Evolutionary conservation across 2,797 vertebrate genomes (phyloP).

Genomic region (Rhynchonycteris naso): DNA sequence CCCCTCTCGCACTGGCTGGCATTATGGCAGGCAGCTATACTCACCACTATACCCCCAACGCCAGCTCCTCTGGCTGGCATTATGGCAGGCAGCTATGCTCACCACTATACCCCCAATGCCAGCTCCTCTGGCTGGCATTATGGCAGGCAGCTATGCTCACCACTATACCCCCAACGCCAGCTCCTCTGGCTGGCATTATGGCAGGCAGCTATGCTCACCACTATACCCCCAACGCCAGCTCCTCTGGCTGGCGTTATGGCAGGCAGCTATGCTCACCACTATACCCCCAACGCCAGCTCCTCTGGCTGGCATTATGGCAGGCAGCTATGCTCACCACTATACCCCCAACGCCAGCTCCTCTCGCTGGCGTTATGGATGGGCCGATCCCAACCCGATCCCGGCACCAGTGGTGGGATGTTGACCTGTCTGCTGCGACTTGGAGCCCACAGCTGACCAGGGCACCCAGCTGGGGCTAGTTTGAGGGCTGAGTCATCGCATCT

Average conservation of each 20-base stretch:
- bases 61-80: too few relatives aligned
- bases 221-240: too few relatives aligned
- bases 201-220: too few relatives aligned
- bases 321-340: slow-evolving; percentile 89
- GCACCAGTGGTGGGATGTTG: neutral
- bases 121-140: too few relatives aligned
- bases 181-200: too few relatives aligned
- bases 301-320: too few relatives aligned
- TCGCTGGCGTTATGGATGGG: too few relatives aligned
- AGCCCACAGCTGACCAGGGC: neutral
- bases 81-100: slow-evolving; percentile 88
- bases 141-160: too few relatives aligned
- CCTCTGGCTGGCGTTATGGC: too few relatives aligned
- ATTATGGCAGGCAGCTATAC: slow-evolving; percentile 87
- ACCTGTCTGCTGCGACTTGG: neutral
- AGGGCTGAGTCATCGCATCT: neutral
- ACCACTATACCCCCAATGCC: slow-evolving; percentile 89
- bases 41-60: slow-evolving; percentile 89
- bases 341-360: slow-evolving; percentile 87
- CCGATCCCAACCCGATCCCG: too few relatives aligned
- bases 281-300: slow-evolving; percentile 87
- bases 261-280: slow-evolving; percentile 89
- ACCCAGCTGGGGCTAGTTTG: neutral
- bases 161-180: too few relatives aligned
- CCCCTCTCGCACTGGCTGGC: neutral